These are phyloP conservation scores for Agapostemon virescens DNA, from an alignment of 2,888 invertebrate genomes.

Conservation along the genomic window DNA sequence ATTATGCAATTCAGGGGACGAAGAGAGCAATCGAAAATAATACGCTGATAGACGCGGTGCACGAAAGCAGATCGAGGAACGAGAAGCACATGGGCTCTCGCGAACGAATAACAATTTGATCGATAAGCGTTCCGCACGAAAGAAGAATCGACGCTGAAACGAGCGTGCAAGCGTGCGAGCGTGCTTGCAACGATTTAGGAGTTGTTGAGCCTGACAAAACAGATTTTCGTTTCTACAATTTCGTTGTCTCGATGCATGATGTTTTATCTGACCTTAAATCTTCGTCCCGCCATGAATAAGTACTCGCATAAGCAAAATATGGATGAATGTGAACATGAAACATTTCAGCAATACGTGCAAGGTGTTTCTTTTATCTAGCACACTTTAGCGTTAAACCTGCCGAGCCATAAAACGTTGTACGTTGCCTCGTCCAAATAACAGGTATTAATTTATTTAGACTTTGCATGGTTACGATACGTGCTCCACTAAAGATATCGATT, in stretches of 20 bases:
- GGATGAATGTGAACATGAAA: not conserved
- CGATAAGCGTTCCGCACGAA: slow-evolving; percentile 54
- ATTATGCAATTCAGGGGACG: slow-evolving; percentile 18
- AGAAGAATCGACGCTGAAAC: slow-evolving; percentile 36
- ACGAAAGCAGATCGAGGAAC: slow-evolving; percentile 30
- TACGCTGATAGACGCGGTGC: slow-evolving; percentile 43
- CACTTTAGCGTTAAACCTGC: too few species aligned
- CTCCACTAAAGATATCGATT: too few species aligned
- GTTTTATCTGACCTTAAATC: slow-evolving; percentile 1
- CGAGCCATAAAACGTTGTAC: too few species aligned
- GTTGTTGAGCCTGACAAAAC: slow-evolving; percentile 20
- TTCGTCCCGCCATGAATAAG: not conserved
- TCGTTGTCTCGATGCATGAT: slow-evolving; percentile 13
- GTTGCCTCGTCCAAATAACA: too few species aligned
- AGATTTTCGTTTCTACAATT: slow-evolving; percentile 28
- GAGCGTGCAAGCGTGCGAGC: slow-evolving; percentile 8
- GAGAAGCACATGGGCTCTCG: slow-evolving; percentile 15
- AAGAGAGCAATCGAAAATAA: slow-evolving; percentile 57
- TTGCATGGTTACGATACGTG: too few species aligned
- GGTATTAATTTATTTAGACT: too few species aligned
- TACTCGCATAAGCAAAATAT: not conserved
- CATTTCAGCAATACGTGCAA: not conserved
- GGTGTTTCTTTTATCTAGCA: not conserved
- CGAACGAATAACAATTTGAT: slow-evolving; percentile 54
- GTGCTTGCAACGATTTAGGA: slow-evolving; percentile 31